Conservation (phyloP, 2,888 invertebrate species). For the Nemotelus pantherinus region DNA sequence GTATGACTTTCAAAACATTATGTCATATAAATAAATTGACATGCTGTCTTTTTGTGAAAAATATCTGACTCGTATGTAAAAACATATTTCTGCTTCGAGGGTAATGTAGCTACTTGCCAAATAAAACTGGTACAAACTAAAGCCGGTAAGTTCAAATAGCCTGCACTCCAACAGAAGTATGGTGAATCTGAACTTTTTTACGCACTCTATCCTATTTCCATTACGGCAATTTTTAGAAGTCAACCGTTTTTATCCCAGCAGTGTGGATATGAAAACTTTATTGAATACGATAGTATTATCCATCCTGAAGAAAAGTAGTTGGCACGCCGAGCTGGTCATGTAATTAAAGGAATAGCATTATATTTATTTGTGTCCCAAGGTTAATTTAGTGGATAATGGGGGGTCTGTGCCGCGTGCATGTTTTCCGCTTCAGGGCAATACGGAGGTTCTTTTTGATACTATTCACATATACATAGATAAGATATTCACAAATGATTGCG, state of each 20-base stretch:
- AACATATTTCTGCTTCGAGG: not conserved
- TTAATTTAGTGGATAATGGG: constrained; percentile 40
- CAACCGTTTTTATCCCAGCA: no score
- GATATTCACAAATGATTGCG: no score
- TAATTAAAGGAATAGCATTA: constrained; percentile 44
- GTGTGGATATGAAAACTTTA: not conserved
- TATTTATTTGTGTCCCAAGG: constrained; percentile 39
- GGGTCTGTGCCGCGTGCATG: constrained; percentile 13
- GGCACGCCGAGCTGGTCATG: constrained; percentile 32
- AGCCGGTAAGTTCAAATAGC: no score
- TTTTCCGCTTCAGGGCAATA: not conserved
- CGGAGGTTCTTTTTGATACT: no score
- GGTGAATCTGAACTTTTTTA: no score
- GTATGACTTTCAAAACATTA: not conserved
- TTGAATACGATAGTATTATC: not conserved
- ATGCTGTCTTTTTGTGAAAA: not conserved
- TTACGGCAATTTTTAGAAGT: no score
- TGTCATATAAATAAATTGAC: not conserved
- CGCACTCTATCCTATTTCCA: no score
- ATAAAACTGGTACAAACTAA: not conserved
- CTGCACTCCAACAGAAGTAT: no score
- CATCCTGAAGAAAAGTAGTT: constrained; percentile 36
- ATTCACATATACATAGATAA: no score
- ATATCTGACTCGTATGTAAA: not conserved
- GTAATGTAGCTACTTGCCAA: not conserved